Evolutionary conservation across 53 echinoderm and acorn worm species (phyloP).

Genomic region (Holothuria scabra): DNA sequence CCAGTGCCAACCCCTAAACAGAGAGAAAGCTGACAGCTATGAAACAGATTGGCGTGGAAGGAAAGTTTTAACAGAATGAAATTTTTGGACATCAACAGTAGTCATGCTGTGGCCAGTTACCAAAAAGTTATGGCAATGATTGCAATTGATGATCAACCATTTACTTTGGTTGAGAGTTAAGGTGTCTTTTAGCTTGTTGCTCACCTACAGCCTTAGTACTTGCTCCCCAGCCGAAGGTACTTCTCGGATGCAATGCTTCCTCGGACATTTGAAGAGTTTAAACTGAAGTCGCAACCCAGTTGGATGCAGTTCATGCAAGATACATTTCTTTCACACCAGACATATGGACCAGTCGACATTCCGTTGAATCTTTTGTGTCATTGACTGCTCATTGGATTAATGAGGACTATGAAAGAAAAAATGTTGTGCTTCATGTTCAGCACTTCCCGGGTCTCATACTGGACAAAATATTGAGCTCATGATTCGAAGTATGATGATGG

Average conservation of each 20-base stretch:
- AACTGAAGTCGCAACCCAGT: background rate
- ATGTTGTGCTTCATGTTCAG: background rate
- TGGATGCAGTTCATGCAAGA: background rate
- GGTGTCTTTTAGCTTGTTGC: slow-evolving; percentile 11
- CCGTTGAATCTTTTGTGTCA: slow-evolving; percentile 5
- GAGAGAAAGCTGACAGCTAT: too few relatives aligned
- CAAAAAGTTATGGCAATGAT: slow-evolving; percentile 19
- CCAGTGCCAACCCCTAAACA: too few relatives aligned
- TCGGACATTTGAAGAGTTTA: background rate
- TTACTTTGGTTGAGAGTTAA: slow-evolving; percentile 14
- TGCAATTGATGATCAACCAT: slow-evolving; percentile 14
- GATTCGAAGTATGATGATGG: slow-evolving; percentile 16
- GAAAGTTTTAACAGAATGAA: too few relatives aligned
- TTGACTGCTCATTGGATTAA: slow-evolving; percentile 25
- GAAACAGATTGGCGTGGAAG: too few relatives aligned
- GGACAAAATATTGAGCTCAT: slow-evolving; percentile 17
- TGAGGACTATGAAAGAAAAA: background rate
- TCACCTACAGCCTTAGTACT: slow-evolving; percentile 23
- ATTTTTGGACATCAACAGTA: slow-evolving; percentile 3
- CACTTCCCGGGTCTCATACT: slow-evolving; percentile 39
- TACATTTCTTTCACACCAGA: slow-evolving; percentile 36
- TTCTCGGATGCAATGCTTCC: slow-evolving; percentile 20
- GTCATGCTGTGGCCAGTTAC: background rate
- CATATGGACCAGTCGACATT: slow-evolving; percentile 10
- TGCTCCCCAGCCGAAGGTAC: slow-evolving; percentile 26